Base-by-base conservation (phyloP, 2,888 invertebrate species). In the Pandemis corylana region DNA sequence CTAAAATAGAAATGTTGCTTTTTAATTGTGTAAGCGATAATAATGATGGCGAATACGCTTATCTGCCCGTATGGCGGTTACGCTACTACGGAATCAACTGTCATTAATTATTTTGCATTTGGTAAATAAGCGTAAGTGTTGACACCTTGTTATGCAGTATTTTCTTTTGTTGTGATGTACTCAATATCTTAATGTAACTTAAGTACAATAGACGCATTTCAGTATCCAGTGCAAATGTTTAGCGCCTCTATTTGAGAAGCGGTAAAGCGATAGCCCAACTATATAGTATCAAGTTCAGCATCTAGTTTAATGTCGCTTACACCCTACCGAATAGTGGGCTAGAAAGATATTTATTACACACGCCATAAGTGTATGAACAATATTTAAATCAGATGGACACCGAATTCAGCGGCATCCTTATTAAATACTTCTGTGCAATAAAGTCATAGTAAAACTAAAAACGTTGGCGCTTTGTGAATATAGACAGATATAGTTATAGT, bases 91-190 rank as follows among this genome's bases (percentile, higher is more conserved):
- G 3, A 12, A 59, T 59, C 59, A 3, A 59, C 10, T 59, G 4
- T 28, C 59, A 12, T 10, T 28, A 59, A 36, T 12, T 28, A 59
- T 10, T 28, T 28, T 12, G 28, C 59, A 3, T 13, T 36, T 65
- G 12, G 44, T 28, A 51, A 36, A 66, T 53, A 41, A 20, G 46
- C 51, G 7, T 66, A 67, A 67, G 67, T 67, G 42, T 63, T 46
- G 68, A 59, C 56, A 56, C 59, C 64, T 68, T 51, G 46, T 64
- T 46, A 28, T 65, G 53, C 69, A 74, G 73, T 74, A 74, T 74
- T 68, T 46, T 64, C 6, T 44, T 46, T 72, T 63, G 72, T 69
- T 73, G 73, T 69, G 42, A 69, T 69, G 59, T 69, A 65, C 61
- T 65, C 59, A 65, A 51, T 73, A 68, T 12, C 7, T 59, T 64